Base-by-base conservation (phyloP, 2,888 invertebrate species). In the Drosophila ustulata region DNA sequence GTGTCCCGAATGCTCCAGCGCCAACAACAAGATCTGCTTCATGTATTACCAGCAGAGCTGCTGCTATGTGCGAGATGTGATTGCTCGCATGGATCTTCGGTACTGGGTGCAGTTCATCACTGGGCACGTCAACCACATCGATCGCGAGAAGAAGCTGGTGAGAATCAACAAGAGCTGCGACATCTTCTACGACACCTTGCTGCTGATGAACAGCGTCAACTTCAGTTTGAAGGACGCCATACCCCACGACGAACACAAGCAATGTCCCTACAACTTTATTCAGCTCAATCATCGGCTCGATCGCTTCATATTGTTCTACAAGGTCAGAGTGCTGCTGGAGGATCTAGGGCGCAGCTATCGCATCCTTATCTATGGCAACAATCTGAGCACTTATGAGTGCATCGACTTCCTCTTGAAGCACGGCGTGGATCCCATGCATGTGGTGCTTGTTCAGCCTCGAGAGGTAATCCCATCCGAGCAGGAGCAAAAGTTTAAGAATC, bases 261-360 rank as follows among this genome's bases (percentile, higher is more conserved):
- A 23, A 0, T 1, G 9, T 0, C 91, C 92, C 0, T n/a, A 62
- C 0, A 91, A 91, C 49, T 89, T 90, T 55, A 45, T 85, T 0
- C 83, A 92, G 30, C 52, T 90, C 7, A 91, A 91, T 45, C 62
- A 43, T 55, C 88, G 91, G 0, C 55, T 91, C 9, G 90, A 91
- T 53, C 89, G 88, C 39, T 71, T 92, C 0, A 11, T 85, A 11
- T 65, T 91, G 4, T 90, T 80, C 50, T 80, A 92, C 23, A 91
- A 91, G 62, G 25, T 91, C 0, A 53, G 73, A 0, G 53, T 78
- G 1, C 55, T 90, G 0, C 9, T 70, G 2, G 69, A 66, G 6
- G 65, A 74, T 1, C 32, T 69, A 6, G 49, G 37, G 0, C 55
- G 58, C 0, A n/a, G 59, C 1, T 67, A 73, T 30, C 4, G 8